phyloP scores from a whole-genome alignment of 2,113 vertebrate genomes.

The Nothoprocta pentlandii region DNA sequence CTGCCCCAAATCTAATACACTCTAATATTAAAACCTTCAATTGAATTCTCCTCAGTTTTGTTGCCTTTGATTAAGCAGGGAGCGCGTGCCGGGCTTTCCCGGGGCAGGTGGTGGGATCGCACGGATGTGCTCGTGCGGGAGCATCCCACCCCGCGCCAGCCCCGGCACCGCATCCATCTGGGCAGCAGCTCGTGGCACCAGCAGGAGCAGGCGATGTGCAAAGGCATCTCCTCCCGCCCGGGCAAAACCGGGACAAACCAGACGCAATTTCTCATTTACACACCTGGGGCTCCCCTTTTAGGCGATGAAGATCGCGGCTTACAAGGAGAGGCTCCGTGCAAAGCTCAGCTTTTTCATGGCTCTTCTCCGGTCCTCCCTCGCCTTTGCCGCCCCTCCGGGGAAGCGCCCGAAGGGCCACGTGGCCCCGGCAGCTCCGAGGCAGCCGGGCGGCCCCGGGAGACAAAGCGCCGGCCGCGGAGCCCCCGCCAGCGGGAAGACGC shows the following conservation, averaged over 20 bases:
- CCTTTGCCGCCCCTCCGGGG: neutral
- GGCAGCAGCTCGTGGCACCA: constrained; percentile 16
- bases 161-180: neutral
- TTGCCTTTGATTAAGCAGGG: constrained; percentile 69
- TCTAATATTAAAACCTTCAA: constrained; percentile 54
- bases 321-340: neutral
- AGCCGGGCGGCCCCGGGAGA: constrained; percentile 40
- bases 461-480: constrained; percentile 23
- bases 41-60: constrained; percentile 60
- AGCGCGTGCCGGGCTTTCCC: constrained; percentile 33
- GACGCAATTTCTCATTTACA: neutral
- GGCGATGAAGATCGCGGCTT: neutral
- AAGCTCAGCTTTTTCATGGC: neutral
- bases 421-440: constrained; percentile 40
- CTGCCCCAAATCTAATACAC: constrained; percentile 44
- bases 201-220: neutral
- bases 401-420: neutral
- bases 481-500: neutral
- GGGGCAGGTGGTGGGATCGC: neutral
- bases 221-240: neutral
- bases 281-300: neutral
- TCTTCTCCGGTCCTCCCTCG: constrained; percentile 23
- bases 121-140: too few species aligned
- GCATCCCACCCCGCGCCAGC: too few species aligned
- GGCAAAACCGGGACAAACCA: neutral